Evolutionary conservation across 2,113 vertebrate genomes (phyloP), one percentile per base, ranked within the genome.

Genomic region (Pterocles orientalis): DNA sequence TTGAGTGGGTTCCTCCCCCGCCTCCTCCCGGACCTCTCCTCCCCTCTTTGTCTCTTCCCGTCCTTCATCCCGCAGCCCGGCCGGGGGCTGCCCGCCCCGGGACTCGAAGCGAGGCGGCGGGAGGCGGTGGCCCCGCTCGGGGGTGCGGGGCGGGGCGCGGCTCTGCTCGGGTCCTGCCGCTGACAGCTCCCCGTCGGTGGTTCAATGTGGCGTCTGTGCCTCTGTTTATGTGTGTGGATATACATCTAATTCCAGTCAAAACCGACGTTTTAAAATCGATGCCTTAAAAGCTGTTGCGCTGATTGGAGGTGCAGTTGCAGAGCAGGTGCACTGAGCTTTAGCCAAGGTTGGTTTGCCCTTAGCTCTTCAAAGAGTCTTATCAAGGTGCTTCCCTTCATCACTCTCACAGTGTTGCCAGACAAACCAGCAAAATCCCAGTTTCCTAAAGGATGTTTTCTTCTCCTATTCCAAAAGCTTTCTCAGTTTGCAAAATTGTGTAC

Each of bases 181-280:
- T 2, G 28, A 1, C 11, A 14, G 18, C 17, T 36, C 25, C 18
- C 0, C 3, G 6, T 4, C 14, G 5, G n/a, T 20, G 6, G 1
- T n/a, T 31, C 28, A 65, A n/a, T 0, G 10, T 4, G 24, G 16
- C 14, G 7, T 8, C 26, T 14, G 24, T 16, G 28, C 2, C 75
- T 34, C 29, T 12, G 8, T 8, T 28, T 10, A 3, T 15, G 11
- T 24, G 14, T 34, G 10, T 9, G 57, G 10, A 4, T 21, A 4
- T 6, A 29, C 8, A 11, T 3, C 25, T 7, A 25, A 41, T 16
- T 25, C 26, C 7, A 18, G 4, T 25, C 11, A 23, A 43, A 25
- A 1, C 2, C 3, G 7, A 3, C 4, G 1, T 21, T 81, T 51
- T 28, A 29, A 79, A 79, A 21, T 4, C 2, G 5, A 3, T 34